Evolutionary conservation across 2,113 vertebrate species (phyloP).

Genomic region (Melospiza melodia): DNA sequence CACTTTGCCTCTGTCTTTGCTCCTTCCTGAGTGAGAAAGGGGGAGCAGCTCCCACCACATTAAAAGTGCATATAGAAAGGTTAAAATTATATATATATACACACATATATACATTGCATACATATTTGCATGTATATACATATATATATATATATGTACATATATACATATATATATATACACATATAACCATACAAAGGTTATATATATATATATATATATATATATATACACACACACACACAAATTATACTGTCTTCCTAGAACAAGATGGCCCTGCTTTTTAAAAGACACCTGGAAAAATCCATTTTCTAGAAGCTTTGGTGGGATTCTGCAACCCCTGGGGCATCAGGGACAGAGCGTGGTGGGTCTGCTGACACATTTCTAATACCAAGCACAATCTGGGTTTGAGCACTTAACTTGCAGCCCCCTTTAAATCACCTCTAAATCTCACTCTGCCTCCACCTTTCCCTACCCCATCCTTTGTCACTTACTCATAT

Average conservation of each 20-base stretch:
- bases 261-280: not conserved
- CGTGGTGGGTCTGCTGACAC: not conserved
- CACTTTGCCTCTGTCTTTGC: not conserved
- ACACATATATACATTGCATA: no score
- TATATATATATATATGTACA: no score
- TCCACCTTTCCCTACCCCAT: not conserved
- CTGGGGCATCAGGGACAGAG: not conserved
- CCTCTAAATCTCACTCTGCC: not conserved
- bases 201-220: no score
- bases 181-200: no score
- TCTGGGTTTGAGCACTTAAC: not conserved
- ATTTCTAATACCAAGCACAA: not conserved
- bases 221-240: no score
- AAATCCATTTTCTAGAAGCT: not conserved
- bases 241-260: not conserved
- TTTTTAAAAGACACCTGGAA: not conserved
- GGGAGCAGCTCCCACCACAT: not conserved
- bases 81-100: no score
- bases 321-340: not conserved
- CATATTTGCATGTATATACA: no score
- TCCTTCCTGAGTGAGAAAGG: not conserved
- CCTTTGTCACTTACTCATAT: not conserved
- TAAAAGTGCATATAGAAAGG: not conserved
- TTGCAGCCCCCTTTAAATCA: not conserved
- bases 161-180: no score